phyloP scores from a whole-genome alignment of 37 sponge, comb jelly and placozoan genomes.

The Spongilla lacustris region DNA sequence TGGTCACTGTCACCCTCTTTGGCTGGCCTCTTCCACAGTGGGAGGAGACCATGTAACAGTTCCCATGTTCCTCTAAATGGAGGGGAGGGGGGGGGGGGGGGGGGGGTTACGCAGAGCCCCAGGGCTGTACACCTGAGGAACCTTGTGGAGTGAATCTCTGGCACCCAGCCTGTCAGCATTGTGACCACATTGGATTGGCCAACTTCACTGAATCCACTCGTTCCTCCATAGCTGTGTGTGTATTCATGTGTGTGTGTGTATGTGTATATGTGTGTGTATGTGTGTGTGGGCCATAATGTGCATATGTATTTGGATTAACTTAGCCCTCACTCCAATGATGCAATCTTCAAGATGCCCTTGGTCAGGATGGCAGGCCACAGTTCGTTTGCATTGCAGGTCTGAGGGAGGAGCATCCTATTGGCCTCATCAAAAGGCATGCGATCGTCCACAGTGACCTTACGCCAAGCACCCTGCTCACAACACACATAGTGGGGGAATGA shows the following conservation, averaged over 20 bases:
- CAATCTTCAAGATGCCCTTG: constrained; percentile 94
- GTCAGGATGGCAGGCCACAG: constrained; percentile 88
- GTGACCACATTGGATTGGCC: constrained; percentile 80
- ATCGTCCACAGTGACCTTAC: constrained; percentile 92
- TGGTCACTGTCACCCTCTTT: background rate
- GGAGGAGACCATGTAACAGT: constrained; percentile 21
- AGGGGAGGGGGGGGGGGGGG: no score
- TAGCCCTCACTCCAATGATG: constrained; percentile 8
- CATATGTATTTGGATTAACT: background rate
- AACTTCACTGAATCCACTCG: constrained; percentile 40
- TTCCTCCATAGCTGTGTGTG: constrained; percentile 29
- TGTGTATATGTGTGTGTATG: background rate
- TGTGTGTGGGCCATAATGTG: background rate
- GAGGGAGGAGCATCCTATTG: constrained; percentile 72
- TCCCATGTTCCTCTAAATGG: constrained; percentile 20
- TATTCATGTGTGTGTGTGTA: background rate
- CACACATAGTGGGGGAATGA: constrained; percentile 1
- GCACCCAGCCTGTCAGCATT: constrained; percentile 92
- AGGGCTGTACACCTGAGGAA: background rate
- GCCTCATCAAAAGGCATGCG: constrained; percentile 72
- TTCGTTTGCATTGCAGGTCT: constrained; percentile 63
- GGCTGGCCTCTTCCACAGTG: constrained; percentile 48
- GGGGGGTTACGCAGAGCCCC: background rate
- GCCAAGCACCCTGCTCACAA: constrained; percentile 85
- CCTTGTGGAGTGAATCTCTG: constrained; percentile 32